These are phyloP conservation scores for Arnoldichthys spilopterus DNA, from an alignment of 2,797 vertebrate genomes.

Conservation along the genomic window DNA sequence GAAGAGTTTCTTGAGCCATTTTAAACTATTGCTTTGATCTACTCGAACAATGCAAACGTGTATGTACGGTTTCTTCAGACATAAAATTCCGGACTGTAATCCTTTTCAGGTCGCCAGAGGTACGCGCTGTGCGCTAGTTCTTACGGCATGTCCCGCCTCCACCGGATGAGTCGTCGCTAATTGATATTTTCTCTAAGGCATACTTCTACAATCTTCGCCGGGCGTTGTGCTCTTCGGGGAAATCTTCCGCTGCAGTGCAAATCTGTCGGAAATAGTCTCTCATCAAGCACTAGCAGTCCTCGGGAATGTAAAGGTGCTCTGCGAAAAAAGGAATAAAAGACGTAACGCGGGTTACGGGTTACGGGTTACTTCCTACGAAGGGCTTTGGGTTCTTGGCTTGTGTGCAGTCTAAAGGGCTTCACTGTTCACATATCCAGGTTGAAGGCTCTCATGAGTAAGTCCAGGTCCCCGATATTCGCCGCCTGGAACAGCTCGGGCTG, in stretches of 20 bases:
- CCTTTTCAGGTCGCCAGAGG: too few relatives aligned
- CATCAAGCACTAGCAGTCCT: conserved; percentile 66
- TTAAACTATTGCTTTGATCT: conserved; percentile 42
- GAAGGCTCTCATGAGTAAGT: conserved; percentile 94
- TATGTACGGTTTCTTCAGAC: conserved; percentile 3
- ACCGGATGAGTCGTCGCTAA: conserved; percentile 72
- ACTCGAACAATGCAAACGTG: conserved; percentile 1
- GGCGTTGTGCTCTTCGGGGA: conserved; percentile 80
- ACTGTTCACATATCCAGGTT: conserved; percentile 88
- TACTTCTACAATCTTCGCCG: conserved; percentile 77
- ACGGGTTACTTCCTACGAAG: conserved; percentile 36
- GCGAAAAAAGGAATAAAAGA: conserved; percentile 40
- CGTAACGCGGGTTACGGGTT: conserved; percentile 41
- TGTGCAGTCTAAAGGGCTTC: conserved; percentile 45
- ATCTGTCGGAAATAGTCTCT: conserved; percentile 71
- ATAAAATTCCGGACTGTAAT: neutral
- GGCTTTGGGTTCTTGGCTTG: conserved; percentile 76
- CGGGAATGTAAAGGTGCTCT: conserved; percentile 69
- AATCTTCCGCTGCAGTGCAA: conserved; percentile 77
- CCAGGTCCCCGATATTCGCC: conserved; percentile 95
- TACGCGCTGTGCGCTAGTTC: too few relatives aligned
- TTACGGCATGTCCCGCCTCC: conserved; percentile 58
- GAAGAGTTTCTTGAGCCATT: conserved; percentile 2
- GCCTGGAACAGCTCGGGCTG: conserved; percentile 98
- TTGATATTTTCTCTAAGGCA: conserved; percentile 81